These are phyloP conservation scores for Cerceris ruficornis DNA, from an alignment of 2,888 invertebrate species.

Conservation along the genomic window DNA sequence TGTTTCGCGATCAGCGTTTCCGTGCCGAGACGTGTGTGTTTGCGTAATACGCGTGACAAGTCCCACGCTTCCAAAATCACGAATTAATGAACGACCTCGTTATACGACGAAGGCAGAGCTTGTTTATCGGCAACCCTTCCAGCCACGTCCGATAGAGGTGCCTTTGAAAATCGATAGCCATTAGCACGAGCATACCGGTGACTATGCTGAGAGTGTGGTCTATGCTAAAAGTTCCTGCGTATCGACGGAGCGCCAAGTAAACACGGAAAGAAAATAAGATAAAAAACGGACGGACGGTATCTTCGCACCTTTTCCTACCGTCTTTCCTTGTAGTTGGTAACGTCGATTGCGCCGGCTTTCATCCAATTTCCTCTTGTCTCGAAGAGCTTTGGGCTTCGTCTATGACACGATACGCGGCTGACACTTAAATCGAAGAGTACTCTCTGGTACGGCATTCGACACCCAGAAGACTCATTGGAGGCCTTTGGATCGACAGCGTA, in stretches of 20 bases:
- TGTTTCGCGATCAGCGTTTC: no score
- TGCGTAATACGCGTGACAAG: slow-evolving; percentile 61
- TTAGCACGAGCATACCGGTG: slow-evolving; percentile 17
- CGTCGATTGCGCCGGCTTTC: slow-evolving; percentile 42
- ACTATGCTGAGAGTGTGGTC: neutral
- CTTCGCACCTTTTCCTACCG: slow-evolving; percentile 12
- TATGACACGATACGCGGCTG: slow-evolving; percentile 26
- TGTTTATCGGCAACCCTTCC: slow-evolving; percentile 53
- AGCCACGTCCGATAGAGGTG: slow-evolving; percentile 29
- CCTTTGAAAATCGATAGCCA: slow-evolving; percentile 51
- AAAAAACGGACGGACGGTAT: neutral
- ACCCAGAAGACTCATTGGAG: slow-evolving; percentile 47
- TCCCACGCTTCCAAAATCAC: slow-evolving; percentile 50
- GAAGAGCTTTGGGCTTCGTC: slow-evolving; percentile 26
- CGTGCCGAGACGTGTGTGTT: slow-evolving; percentile 29
- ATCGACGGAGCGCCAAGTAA: neutral
- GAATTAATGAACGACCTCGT: slow-evolving; percentile 70
- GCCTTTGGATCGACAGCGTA: slow-evolving; percentile 32
- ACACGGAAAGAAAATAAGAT: neutral
- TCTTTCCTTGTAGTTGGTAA: slow-evolving; percentile 20
- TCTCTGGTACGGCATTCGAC: slow-evolving; percentile 40
- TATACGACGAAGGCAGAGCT: slow-evolving; percentile 41
- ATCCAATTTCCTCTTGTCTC: slow-evolving; percentile 64
- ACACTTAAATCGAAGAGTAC: slow-evolving; percentile 57
- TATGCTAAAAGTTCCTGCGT: neutral